These are phyloP conservation scores for Sciurus carolinensis DNA, from an alignment of 2,797 vertebrate genomes.

Conservation along the genomic window DNA sequence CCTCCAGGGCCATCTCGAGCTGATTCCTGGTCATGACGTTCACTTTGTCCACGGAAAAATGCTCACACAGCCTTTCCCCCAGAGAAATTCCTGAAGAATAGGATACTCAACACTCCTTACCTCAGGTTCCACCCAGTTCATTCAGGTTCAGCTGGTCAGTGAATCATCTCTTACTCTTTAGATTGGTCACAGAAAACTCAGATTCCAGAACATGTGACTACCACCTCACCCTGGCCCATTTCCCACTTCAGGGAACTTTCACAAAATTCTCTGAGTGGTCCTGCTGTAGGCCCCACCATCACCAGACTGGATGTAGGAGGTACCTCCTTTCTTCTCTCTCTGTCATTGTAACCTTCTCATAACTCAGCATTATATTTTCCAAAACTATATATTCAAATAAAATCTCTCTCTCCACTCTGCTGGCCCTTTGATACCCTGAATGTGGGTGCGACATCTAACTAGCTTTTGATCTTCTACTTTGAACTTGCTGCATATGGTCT, in stretches of 20 bases:
- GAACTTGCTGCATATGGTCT: neutral
- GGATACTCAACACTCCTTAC: no score
- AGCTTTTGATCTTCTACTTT: conserved; percentile 54
- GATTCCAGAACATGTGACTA: neutral
- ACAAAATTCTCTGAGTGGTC: neutral
- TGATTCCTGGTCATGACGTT: neutral
- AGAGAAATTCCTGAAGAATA: neutral
- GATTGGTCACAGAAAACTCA: neutral
- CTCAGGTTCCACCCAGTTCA: accelerated
- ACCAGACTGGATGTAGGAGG: neutral
- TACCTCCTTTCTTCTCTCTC: neutral
- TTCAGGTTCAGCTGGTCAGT: neutral
- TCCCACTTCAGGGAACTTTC: neutral
- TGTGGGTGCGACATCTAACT: conserved; percentile 10
- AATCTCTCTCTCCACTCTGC: neutral
- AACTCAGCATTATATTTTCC: neutral
- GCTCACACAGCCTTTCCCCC: neutral
- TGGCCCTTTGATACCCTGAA: neutral
- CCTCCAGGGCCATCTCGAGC: neutral
- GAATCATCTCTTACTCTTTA: neutral
- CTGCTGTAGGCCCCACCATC: neutral
- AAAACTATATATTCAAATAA: conserved; percentile 51
- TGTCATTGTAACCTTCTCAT: neutral
- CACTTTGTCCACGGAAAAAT: neutral
- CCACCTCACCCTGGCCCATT: neutral